Base-by-base conservation (phyloP, 2,797 vertebrate genomes). In the Chloroceryle amazona region DNA sequence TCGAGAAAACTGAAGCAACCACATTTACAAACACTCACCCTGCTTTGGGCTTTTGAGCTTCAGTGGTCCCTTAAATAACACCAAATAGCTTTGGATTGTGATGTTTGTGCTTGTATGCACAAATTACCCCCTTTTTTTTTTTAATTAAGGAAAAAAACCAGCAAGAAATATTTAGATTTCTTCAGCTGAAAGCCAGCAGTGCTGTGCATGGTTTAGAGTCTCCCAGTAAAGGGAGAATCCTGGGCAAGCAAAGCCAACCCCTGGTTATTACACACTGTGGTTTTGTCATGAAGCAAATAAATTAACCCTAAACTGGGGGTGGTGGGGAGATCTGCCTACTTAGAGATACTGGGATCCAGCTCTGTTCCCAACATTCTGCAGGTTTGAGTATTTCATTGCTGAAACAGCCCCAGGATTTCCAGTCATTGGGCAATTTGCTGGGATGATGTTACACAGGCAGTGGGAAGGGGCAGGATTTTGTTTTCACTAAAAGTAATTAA, bases 41-140 rank as follows among this genome's bases (percentile, higher is more conserved):
- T 52, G 37, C 63, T 86, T 31, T 18, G 15, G 29, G 15, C 29
- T 63, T 63, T 28, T 5, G 5, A 49, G 22, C 35, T 74, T 71
- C 76, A 71, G 52, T 5, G 65, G 39, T 14, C 31, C 14, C 42
- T 61, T 61, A 54, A 62, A 33, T 8, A 63, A 42, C 58, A 54
- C 23, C 46, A 44, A 63, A 10, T 8, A 15, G 21, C 2, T 47
- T 52, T 1, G 25, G 29, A 18, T 57, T 0, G 0, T 4, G 17
- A 47, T 11, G 26, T 31, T 22, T 39, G 29, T 61, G 35, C 23
- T 44, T 63, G 33, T 8, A n/a, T 31, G 12, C 13, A 31, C 41
- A 47, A 35, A 22, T 9, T 60, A 17, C 21, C n/a, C 44, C 12
- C 39, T 13, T 35, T 44, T 33, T 33, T 37, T 33, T 35, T 31